Evolutionary conservation across 2,113 vertebrate species (phyloP), one percentile per base, ranked within the genome.

Genomic region (Clarias batrachus): DNA sequence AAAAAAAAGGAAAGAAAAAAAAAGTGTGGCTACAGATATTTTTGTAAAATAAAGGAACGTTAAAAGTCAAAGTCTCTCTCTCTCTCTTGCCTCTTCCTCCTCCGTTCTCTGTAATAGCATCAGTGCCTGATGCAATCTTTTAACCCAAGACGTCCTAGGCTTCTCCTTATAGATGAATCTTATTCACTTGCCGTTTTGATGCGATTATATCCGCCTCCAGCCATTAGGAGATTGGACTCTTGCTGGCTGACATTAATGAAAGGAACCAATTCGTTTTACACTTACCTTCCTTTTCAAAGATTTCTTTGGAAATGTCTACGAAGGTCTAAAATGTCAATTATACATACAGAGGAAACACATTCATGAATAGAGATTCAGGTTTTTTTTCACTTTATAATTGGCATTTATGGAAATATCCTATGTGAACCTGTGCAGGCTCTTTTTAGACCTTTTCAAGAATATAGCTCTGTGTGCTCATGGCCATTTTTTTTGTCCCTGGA

Each of bases 171-270:
- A 92, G 93, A 93, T 91, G 90, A 94, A 93, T 48, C 93, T 94
- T 91, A 94, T 87, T 86, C 85, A 88, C 90, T 93, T 91, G 91
- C 91, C 86, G 27, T 92, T 94, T 92, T 94, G 92, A 94, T 94
- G 91, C 92, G 93, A 95, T 94, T 95, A 94, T 90, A 89, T 92
- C 89, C 57, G 66, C 90, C 89, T 90, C 91, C 87, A 92, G 89
- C 93, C 94, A 94, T 90, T 94, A 93, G 93, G 91, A 91, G 92
- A 94, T 93, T 94, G 92, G 92, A 93, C 91, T 89, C 70, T 91
- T 91, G 90, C 89, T 88, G 88, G 82, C 90, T 92, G 89, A 92
- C 88, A 91, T 88, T 91, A 92, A 93, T 92, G 90, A 87, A 91
- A 82, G 86, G 89, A 92, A 92, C 90, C 79, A 57, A n/a, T 25